Conservation (phyloP, 2,797 vertebrate species). For the Microctenopoma stevenorrisi region DNA sequence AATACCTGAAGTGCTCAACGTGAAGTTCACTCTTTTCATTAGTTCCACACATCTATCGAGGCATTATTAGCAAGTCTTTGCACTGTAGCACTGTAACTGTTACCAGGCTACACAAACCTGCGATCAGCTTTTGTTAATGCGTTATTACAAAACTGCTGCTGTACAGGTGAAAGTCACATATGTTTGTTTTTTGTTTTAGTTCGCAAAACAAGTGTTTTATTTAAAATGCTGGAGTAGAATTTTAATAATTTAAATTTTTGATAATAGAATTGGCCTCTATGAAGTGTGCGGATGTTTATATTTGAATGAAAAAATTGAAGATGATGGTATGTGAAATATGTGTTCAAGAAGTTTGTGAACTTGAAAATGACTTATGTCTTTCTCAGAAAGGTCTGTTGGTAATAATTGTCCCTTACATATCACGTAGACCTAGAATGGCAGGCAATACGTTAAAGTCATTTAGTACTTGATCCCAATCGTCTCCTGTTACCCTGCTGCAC, state of each 20-base stretch:
- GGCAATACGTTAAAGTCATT: too few species aligned
- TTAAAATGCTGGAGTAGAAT: background rate
- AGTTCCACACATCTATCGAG: background rate
- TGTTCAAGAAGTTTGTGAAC: background rate
- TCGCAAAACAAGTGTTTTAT: constrained; percentile 1
- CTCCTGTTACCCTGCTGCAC: too few species aligned
- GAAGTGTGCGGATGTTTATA: background rate
- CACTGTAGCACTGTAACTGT: constrained; percentile 5
- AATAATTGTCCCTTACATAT: too few species aligned
- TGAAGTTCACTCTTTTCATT: background rate
- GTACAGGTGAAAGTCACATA: background rate
- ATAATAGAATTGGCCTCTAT: background rate
- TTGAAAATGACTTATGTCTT: too few species aligned
- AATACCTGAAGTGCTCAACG: background rate
- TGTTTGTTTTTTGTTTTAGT: background rate
- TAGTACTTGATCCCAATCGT: too few species aligned
- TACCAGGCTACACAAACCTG: background rate
- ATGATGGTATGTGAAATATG: background rate
- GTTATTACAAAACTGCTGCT: constrained; percentile 10
- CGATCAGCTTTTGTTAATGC: background rate
- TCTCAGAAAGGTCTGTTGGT: too few species aligned
- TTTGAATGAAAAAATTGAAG: background rate
- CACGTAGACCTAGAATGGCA: too few species aligned
- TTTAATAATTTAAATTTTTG: background rate
- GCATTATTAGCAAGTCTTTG: constrained; percentile 12